phyloP scores from a whole-genome alignment of 2,888 invertebrate species.

The Amblyjoppa fuscipennis region DNA sequence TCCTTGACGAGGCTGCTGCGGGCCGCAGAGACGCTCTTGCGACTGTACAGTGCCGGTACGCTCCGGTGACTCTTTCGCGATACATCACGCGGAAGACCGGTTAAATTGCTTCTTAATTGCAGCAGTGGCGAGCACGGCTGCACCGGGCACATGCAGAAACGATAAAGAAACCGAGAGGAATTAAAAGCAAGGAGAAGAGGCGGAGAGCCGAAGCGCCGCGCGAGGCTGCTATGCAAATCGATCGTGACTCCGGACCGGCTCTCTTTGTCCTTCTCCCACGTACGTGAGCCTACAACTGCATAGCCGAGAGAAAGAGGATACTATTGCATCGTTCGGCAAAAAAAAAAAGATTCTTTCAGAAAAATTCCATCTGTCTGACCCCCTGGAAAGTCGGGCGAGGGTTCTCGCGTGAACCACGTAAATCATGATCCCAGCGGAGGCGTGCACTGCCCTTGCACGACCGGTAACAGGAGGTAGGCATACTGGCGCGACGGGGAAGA shows the following conservation, averaged over 20 bases:
- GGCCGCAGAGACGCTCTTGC: not conserved
- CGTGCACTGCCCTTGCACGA: constrained; percentile 24
- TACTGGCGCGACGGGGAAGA: not conserved
- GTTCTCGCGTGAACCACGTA: constrained; percentile 27
- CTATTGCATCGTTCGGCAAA: not conserved
- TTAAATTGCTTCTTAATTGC: constrained; percentile 72
- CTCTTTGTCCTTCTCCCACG: constrained; percentile 14
- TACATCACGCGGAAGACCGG: constrained; percentile 66
- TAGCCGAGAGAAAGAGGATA: not conserved
- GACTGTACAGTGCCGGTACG: constrained; percentile 36
- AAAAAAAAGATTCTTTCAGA: not conserved
- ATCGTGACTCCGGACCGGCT: constrained; percentile 64
- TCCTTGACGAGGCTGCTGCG: constrained; percentile 15
- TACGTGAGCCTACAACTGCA: not conserved
- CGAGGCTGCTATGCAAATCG: constrained; percentile 72
- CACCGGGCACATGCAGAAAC: constrained; percentile 37
- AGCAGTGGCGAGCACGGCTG: constrained; percentile 49
- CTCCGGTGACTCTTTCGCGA: constrained; percentile 63
- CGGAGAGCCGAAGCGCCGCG: not conserved
- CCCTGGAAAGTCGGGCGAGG: constrained; percentile 20
- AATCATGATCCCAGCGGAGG: constrained; percentile 23
- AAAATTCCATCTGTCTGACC: constrained; percentile 8
- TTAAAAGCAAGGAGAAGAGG: not conserved
- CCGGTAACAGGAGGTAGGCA: constrained; percentile 5
- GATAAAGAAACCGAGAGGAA: constrained; percentile 56